A percentile compares a stretch with the other conserved stretches of the same genome.
Evolutionary conservation across 1,140 invertebrate genomes (phyloP).

Genomic region (Campodea augens): DNA sequence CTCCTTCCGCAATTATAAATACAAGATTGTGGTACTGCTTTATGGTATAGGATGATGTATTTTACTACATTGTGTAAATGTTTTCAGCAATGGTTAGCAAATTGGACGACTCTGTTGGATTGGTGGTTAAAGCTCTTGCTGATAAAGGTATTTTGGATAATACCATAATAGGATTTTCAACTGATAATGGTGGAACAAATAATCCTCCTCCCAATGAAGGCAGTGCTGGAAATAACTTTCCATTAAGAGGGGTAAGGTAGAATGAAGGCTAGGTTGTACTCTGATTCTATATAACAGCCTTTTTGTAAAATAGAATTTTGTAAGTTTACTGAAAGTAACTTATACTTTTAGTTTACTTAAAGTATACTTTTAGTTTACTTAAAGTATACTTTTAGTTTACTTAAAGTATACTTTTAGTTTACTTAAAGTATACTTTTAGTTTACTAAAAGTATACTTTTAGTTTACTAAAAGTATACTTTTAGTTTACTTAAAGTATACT

Average conservation of each 20-base stretch:
- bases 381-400: too few relatives aligned
- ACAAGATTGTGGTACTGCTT: too few relatives aligned
- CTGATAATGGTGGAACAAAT: slow-evolving; percentile 37
- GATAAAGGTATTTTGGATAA: slow-evolving; percentile 35
- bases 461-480: too few relatives aligned
- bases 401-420: too few relatives aligned
- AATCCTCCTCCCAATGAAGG: slow-evolving; percentile 23
- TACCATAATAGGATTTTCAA: slow-evolving; percentile 37
- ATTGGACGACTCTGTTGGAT: slow-evolving; percentile 47
- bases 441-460: too few relatives aligned
- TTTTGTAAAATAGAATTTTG: not conserved
- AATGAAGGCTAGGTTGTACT: too few relatives aligned
- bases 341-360: not conserved
- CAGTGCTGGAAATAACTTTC: slow-evolving; percentile 47
- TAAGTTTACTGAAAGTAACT: not conserved
- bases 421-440: too few relatives aligned
- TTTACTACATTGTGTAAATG: too few relatives aligned
- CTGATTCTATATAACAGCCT: not conserved
- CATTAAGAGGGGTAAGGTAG: slow-evolving; percentile 35
- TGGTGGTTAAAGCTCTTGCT: slow-evolving; percentile 35
- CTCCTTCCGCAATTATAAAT: too few relatives aligned
- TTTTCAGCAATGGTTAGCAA: slow-evolving; percentile 43
- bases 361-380: too few relatives aligned
- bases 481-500: too few relatives aligned
- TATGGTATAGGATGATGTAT: too few relatives aligned